Percentiles rank a stretch among this genome's conserved stretches.
Conservation (phyloP, 2,113 vertebrate species). For the Gymnarchus niloticus region DNA sequence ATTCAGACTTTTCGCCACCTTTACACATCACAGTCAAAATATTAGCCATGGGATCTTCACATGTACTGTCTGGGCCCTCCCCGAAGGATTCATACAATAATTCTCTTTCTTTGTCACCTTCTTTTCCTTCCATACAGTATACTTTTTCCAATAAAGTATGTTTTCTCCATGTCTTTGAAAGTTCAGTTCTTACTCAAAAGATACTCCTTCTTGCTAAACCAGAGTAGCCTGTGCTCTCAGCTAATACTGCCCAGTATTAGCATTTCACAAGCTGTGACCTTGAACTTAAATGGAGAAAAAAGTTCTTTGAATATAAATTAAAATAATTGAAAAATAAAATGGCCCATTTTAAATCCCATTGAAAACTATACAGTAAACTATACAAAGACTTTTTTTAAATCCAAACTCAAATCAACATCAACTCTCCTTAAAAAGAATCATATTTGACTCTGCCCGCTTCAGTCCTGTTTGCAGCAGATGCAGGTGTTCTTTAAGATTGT, state of each 20-base stretch:
- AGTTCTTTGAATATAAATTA: neutral
- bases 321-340: neutral
- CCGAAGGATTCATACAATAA: neutral
- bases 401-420: neutral
- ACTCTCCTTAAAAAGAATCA: neutral
- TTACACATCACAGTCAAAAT: neutral
- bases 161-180: too few species aligned
- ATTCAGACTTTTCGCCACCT: neutral
- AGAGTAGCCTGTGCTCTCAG: neutral
- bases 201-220: neutral
- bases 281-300: neutral
- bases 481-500: neutral
- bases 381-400: neutral
- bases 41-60: neutral
- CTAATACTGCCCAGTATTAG: too few species aligned
- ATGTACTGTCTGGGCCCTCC: neutral
- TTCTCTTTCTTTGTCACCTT: neutral
- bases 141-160: neutral
- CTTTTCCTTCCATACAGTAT: neutral
- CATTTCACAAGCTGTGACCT: neutral
- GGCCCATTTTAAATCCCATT: neutral
- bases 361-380: neutral
- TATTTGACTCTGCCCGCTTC: neutral
- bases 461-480: neutral
- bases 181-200: neutral